Evolutionary conservation across 2,888 invertebrate genomes (phyloP).

Genomic region (Pyrochroa serraticornis): DNA sequence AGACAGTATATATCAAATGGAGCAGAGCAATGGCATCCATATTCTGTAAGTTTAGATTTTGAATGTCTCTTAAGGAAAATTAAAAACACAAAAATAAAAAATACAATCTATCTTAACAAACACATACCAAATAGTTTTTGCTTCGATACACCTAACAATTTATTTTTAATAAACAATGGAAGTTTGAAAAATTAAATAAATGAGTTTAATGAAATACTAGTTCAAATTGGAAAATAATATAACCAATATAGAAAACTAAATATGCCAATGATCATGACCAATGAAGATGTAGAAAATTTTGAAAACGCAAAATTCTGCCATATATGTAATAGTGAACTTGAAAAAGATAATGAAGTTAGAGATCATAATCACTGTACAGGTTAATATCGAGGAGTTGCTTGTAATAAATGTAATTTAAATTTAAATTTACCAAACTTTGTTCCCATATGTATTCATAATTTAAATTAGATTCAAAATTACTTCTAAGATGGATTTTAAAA

Average conservation of each 20-base stretch:
- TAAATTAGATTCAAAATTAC: slow-evolving; percentile 13
- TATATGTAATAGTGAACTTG: slow-evolving; percentile 10
- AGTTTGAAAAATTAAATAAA: slow-evolving; percentile 14
- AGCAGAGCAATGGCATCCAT: slow-evolving; percentile 5
- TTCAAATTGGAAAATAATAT: slow-evolving; percentile 15
- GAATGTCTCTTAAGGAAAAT: slow-evolving; percentile 11
- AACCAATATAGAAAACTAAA: slow-evolving; percentile 15
- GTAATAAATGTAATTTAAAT: slow-evolving; percentile 16
- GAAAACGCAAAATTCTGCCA: not conserved
- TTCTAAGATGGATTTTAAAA: slow-evolving; percentile 12
- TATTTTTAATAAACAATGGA: slow-evolving; percentile 16
- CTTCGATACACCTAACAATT: slow-evolving; percentile 15
- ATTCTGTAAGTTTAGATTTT: slow-evolving; percentile 15
- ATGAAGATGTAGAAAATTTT: not conserved
- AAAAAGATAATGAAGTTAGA: slow-evolving; percentile 14
- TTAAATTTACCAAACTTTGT: slow-evolving; percentile 15
- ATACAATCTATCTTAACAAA: slow-evolving; percentile 13
- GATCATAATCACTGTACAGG: slow-evolving; percentile 12
- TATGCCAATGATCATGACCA: slow-evolving; percentile 13
- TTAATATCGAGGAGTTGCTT: slow-evolving; percentile 13
- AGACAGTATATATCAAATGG: slow-evolving; percentile 12
- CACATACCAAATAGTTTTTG: slow-evolving; percentile 16
- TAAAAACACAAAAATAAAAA: slow-evolving; percentile 9
- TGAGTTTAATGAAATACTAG: slow-evolving; percentile 15
- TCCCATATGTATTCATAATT: slow-evolving; percentile 18